Base-by-base conservation (phyloP, 2,113 vertebrate genomes). In the Lathamus discolor region DNA sequence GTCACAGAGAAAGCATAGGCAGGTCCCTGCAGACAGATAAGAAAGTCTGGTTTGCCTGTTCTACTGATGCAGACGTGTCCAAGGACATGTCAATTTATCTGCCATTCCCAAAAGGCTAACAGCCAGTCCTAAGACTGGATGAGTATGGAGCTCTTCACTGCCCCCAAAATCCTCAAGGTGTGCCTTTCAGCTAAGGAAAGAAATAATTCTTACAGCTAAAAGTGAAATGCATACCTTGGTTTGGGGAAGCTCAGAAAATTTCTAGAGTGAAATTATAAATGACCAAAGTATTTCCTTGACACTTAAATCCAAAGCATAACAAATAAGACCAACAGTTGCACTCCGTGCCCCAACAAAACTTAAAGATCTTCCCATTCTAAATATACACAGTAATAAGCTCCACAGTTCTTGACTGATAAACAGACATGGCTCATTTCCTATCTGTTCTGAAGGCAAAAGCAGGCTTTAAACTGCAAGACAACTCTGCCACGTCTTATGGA, bases 321-420 rank as follows among this genome's bases (percentile, higher is more conserved):
- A 81, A 37, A 13, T 37, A 35, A 70, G 20, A 27, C 13, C 6
- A 62, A 49, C 12, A 61, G 18, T 14, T 74, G 37, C 3, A 19
- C 6, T 76, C 25, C 7, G 1, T 37, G 8, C 3, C 1, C 2
- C 37, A 12, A 5, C 7, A 49, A 81, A 75, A 17, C 5, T 8
- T 37, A 28, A 1, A 57, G 19, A 29, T 15, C 11, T 46, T 29
- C 17, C 27, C 13, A 49, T 7, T 5, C 14, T 73, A 54, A 39
- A 62, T 9, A 46, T 2, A n/a, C 7, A 20, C 8, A 8, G 4
- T 10, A 55, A 48, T 33, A 61, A 85, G 10, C 37, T 25, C 29
- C 17, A 4, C 9, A 9, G 22, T 25, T 59, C n/a, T 51, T 64
- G 28, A 19, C 13, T 25, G 11, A 19, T 55, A 24, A 68, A 22